These are phyloP conservation scores for Pachypanchax playfairii DNA, from an alignment of 2,113 vertebrate species.

Conservation along the genomic window DNA sequence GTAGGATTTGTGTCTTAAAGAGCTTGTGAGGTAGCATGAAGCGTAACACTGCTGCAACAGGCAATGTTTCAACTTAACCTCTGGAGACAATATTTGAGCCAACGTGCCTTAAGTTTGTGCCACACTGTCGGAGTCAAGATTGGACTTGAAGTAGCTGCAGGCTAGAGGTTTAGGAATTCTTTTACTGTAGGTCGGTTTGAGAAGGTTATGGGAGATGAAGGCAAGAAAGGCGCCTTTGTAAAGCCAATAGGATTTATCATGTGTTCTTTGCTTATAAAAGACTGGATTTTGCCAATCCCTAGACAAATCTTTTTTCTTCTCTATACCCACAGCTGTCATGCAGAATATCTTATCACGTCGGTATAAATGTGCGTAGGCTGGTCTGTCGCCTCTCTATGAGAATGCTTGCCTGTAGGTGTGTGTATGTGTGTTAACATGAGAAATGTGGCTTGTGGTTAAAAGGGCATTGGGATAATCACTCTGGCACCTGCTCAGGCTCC, in stretches of 20 bases:
- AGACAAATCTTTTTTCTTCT: slow-evolving; percentile 45
- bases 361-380: slow-evolving; percentile 45
- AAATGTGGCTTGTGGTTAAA: slow-evolving; percentile 61
- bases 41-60: slow-evolving; percentile 21
- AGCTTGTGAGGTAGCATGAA: slow-evolving; percentile 36
- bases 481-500: slow-evolving; percentile 65
- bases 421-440: slow-evolving; percentile 39
- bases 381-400: slow-evolving; percentile 33
- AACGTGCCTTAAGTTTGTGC: slow-evolving; percentile 43
- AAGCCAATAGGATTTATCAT: slow-evolving; percentile 64
- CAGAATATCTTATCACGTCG: slow-evolving; percentile 59
- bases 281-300: slow-evolving; percentile 64
- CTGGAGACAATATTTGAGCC: slow-evolving; percentile 51
- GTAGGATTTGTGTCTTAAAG: slow-evolving; percentile 36
- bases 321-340: slow-evolving; percentile 56
- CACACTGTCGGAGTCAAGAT: slow-evolving; percentile 38
- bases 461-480: slow-evolving; percentile 69
- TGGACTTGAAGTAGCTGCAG: slow-evolving; percentile 64
- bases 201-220: slow-evolving; percentile 53
- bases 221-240: slow-evolving; percentile 46
- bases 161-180: slow-evolving; percentile 48
- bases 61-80: slow-evolving; percentile 46
- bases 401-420: background rate
- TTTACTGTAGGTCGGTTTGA: slow-evolving; percentile 25
- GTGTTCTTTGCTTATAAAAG: slow-evolving; percentile 55